Evolutionary conservation across 2,113 vertebrate species (phyloP), one percentile per base, ranked within the genome.

Genomic region (Ammodramus savannarum): DNA sequence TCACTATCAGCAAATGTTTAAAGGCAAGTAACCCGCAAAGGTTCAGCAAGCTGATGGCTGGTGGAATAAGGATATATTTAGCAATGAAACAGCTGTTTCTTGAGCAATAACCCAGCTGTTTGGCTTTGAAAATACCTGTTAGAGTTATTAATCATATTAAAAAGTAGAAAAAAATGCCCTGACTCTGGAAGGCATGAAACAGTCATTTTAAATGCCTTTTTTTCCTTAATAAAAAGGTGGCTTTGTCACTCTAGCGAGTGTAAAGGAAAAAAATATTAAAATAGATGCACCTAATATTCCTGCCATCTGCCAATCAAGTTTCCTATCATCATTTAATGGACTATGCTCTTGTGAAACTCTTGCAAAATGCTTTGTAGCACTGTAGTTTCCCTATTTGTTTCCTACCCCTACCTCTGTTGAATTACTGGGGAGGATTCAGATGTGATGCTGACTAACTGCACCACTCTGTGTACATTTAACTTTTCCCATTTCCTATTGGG

Each of bases 11-110:
- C 77, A 95, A 96, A 96, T 84, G 82, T 96, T 97, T 95, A 87
- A 97, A 97, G 88, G 86, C 81, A 93, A 97, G 91, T 86, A 95
- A 94, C 81, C 78, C 95, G 93, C 63, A 95, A 95, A 94, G 91
- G 61, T 94, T 89, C 79, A 85, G 90, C 80, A 90, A 96, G 89
- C 57, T 92, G 84, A 89, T 87, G 95, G 84, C 90, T 94, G 77
- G 89, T 87, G 85, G 87, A 96, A 72, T 67, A 92, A 85, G 82
- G 79, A 74, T 96, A 94, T 93, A 93, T 93, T 96, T 95, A 95
- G 93, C 85, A 81, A 93, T 78, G 94, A 97, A 98, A 95, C 97
- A 98, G 95, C 96, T 97, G 95, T 88, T 97, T 85, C 95, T 96
- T 87, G 80, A 97, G 93, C 89, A 90, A 81, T 74, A 94, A 95